phyloP scores from a whole-genome alignment of 2,888 invertebrate genomes.

The Epirrita christyi region DNA sequence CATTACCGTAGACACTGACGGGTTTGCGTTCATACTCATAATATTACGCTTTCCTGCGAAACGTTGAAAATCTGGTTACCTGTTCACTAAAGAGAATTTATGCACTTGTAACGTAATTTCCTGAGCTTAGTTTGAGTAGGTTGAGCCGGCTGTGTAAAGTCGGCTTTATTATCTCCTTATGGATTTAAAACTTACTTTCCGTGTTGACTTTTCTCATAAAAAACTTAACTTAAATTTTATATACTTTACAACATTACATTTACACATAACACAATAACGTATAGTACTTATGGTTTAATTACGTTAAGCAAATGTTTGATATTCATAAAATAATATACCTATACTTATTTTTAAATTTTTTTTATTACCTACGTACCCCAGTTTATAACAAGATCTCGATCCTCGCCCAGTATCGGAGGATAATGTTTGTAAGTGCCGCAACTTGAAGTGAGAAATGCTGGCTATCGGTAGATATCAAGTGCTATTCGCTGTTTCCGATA shows the following conservation, averaged over 20 bases:
- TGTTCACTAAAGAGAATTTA: conserved; percentile 21
- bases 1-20: conserved; percentile 62
- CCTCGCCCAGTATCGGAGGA: neutral
- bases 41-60: conserved; percentile 14
- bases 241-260: too few relatives aligned
- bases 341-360: too few relatives aligned
- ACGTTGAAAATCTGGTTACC: conserved; percentile 24
- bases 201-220: neutral
- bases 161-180: conserved; percentile 7
- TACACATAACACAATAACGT: too few relatives aligned
- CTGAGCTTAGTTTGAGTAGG: conserved; percentile 19
- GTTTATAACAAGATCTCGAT: too few relatives aligned
- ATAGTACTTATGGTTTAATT: too few relatives aligned
- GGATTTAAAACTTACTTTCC: conserved; percentile 4
- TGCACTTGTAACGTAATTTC: conserved; percentile 23
- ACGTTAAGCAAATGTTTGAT: too few relatives aligned
- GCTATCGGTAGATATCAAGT: neutral
- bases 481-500: neutral
- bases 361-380: too few relatives aligned
- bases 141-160: conserved; percentile 11
- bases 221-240: too few relatives aligned
- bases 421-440: neutral
- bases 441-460: neutral
- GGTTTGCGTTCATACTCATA: conserved; percentile 28
- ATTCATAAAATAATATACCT: too few relatives aligned